These are phyloP conservation scores for Eolophus roseicapilla DNA, from an alignment of 2,113 vertebrate species.

Conservation along the genomic window DNA sequence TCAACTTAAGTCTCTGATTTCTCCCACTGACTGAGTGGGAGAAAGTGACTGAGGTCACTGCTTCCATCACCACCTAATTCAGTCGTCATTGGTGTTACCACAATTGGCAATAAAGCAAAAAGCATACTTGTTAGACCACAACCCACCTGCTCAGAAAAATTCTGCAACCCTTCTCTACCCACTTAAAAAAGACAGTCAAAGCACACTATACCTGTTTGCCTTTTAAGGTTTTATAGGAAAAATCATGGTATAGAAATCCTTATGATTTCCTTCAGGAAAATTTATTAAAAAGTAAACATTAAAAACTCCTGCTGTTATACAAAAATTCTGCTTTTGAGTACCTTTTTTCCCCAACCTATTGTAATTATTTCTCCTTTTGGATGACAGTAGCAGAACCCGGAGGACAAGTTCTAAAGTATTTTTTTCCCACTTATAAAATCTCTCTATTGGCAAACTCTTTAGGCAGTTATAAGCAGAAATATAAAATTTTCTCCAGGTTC, in stretches of 20 bases:
- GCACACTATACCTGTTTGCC: neutral
- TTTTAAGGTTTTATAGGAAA: neutral
- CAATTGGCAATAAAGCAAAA: neutral
- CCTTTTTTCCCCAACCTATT: neutral
- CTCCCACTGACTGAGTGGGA: neutral
- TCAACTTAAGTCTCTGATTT: neutral
- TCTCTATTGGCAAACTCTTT: neutral
- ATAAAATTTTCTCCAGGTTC: neutral
- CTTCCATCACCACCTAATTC: neutral
- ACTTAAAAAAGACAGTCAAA: neutral
- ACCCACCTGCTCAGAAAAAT: neutral
- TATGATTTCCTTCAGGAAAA: neutral
- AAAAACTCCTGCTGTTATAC: neutral
- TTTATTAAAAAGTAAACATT: neutral
- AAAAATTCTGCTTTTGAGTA: neutral
- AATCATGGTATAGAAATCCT: neutral
- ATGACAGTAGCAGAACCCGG: constrained; percentile 27
- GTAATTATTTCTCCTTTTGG: neutral
- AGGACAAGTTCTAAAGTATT: neutral
- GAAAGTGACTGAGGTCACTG: neutral
- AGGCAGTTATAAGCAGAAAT: neutral
- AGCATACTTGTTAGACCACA: neutral
- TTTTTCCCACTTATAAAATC: neutral
- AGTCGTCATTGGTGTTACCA: neutral
- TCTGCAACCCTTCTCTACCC: neutral